Evolutionary conservation across 2,113 vertebrate genomes (phyloP), one percentile per base, ranked within the genome.

Genomic region (Microcebus griseorufus): DNA sequence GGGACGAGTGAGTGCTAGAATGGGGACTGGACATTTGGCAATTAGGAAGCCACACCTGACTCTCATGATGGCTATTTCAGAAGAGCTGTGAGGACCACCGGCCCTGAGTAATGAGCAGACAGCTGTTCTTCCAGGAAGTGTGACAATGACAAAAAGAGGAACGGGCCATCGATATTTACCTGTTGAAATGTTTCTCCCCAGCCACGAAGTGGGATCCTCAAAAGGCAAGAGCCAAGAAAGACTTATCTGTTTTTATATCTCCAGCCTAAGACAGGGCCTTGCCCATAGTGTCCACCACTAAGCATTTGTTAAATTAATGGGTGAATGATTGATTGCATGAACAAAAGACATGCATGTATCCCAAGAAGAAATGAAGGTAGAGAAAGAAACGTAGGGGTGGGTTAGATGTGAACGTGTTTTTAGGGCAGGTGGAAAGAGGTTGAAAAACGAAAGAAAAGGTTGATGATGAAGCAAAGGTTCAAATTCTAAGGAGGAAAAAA

Each of bases 361-460:
- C 32, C 70, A 84, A 55, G 75, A 94, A 20, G 34, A 94, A 90
- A 90, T 32, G 14, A 96, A 75, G 18, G 37, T 13, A 85, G 72
- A 78, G 25, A 89, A 94, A 88, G 9, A 96, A 72, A 42, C 58
- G 4, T n/a, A 79, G 22, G 90, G 11, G 8, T 29, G 53, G 37
- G 5, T 82, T 96, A 73, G 51, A 90, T 76, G 34, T 64, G 62
- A 83, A 60, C 42, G 34, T 76, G 65, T 69, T 84, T 93, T 65
- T 90, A 25, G 45, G n/a, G 27, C 42, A 84, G 29, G 45, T 58
- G 11, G 18, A 94, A 94, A 75, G 51, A 88, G 39, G 17, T 53
- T 92, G 69, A 90, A 17, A 83, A 83, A 64, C 58, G 29, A 92
- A 62, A 92, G 69, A 92, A 93, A 90, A 73, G 39, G 27, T 27